Evolutionary conservation across 2,797 vertebrate genomes (phyloP).

Genomic region (Molossus molossus): DNA sequence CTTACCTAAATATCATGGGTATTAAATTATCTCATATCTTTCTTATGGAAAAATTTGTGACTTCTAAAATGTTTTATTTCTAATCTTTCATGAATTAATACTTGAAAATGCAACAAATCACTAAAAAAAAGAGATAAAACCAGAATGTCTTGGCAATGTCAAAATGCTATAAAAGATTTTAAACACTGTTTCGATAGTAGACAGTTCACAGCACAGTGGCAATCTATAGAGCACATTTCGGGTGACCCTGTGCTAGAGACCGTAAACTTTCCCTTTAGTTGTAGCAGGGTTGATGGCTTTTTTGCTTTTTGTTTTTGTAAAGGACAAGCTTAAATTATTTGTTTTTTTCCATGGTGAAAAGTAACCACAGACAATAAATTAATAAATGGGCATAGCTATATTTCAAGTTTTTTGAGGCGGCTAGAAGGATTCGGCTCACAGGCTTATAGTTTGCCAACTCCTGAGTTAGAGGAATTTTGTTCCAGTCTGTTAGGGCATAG

Average conservation of each 20-base stretch:
- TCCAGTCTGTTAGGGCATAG: neutral
- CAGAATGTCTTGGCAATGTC: neutral
- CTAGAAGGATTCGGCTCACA: neutral
- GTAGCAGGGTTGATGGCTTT: neutral
- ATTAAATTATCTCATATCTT: neutral
- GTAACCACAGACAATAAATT: neutral
- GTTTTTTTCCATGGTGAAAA: neutral
- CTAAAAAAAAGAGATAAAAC: neutral
- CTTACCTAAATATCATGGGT: neutral
- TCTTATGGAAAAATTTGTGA: neutral
- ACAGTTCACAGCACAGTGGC: neutral
- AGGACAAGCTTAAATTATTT: neutral
- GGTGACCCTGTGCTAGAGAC: neutral
- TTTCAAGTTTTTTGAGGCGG: neutral
- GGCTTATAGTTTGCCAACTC: neutral
- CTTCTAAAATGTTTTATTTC: neutral
- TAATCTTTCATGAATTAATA: conserved; percentile 15
- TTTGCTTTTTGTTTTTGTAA: neutral
- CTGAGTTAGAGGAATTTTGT: neutral
- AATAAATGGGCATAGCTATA: neutral
- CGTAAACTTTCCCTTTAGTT: neutral
- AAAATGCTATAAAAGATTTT: neutral
- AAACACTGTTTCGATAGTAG: neutral
- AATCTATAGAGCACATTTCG: neutral
- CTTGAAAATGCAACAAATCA: neutral